Conservation (phyloP, 2,113 vertebrate species). For the Lagopus muta region DNA sequence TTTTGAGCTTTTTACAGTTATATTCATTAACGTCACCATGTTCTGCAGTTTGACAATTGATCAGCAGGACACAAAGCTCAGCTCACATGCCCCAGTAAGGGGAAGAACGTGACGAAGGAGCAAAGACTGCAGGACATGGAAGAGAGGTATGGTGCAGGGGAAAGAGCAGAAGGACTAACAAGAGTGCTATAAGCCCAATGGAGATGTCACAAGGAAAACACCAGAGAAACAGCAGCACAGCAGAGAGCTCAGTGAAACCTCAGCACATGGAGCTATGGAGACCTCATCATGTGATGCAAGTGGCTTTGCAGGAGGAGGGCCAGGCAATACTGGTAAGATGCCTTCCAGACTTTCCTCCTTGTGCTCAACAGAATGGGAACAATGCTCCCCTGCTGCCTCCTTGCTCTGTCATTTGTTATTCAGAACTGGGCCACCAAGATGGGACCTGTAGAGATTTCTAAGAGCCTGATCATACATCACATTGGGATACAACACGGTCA, state of each 20-base stretch:
- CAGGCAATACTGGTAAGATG: not conserved
- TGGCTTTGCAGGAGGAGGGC: not conserved
- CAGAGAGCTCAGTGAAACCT: not conserved
- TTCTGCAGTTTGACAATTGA: not conserved
- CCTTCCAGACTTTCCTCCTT: not conserved
- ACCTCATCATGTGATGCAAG: not conserved
- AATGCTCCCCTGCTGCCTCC: not conserved
- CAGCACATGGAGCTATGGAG: not conserved
- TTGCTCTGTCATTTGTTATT: not conserved
- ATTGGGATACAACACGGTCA: not conserved
- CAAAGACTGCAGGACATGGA: not conserved
- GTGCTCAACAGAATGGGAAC: not conserved
- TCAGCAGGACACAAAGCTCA: not conserved
- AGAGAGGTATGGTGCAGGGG: not conserved
- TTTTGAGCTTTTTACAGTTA: slow-evolving; percentile 13
- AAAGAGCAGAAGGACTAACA: not conserved
- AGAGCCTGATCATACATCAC: not conserved
- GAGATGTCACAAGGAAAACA: rapidly evolving
- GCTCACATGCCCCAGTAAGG: rapidly evolving
- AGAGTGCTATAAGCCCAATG: not conserved
- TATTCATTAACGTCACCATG: not conserved
- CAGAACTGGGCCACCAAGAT: not conserved
- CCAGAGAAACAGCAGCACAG: not conserved
- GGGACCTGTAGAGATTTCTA: not conserved
- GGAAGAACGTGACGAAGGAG: not conserved